These are phyloP conservation scores for Antechinus stuartii DNA, from an alignment of 2,113 vertebrate species.

Conservation along the genomic window DNA sequence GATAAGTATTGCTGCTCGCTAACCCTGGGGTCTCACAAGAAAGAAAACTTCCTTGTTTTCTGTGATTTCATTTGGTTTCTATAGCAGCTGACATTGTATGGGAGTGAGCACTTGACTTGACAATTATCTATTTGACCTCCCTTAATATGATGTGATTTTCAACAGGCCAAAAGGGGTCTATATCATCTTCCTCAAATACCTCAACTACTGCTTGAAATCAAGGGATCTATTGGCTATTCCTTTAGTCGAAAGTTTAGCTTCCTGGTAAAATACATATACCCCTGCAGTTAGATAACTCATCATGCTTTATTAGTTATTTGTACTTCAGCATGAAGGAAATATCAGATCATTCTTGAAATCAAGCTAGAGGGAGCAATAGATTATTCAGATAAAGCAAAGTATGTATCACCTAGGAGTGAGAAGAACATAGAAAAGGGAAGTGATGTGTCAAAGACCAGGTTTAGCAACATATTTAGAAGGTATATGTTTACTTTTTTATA, in stretches of 20 bases:
- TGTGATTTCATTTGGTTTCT: not conserved
- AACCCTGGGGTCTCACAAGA: not conserved
- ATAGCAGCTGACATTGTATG: not conserved
- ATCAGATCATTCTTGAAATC: not conserved
- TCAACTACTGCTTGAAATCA: not conserved
- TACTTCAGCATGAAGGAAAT: not conserved
- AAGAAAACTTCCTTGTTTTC: not conserved
- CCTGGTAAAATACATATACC: not conserved
- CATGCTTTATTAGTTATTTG: not conserved
- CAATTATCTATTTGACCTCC: not conserved
- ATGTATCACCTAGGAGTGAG: not conserved
- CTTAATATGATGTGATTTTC: not conserved
- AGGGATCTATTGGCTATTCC: not conserved
- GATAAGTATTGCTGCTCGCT: not conserved
- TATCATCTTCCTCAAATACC: not conserved
- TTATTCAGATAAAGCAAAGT: not conserved
- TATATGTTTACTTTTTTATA: not conserved
- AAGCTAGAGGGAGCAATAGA: not conserved
- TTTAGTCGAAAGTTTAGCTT: not conserved
- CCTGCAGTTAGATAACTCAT: not conserved
- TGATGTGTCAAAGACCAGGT: not conserved
- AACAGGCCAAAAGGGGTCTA: not conserved
- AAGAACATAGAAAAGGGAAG: not conserved
- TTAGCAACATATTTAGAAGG: not conserved
- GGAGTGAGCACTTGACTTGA: not conserved